Conservation (phyloP, 2,888 invertebrate species). For the Diachrysia chrysitis region DNA sequence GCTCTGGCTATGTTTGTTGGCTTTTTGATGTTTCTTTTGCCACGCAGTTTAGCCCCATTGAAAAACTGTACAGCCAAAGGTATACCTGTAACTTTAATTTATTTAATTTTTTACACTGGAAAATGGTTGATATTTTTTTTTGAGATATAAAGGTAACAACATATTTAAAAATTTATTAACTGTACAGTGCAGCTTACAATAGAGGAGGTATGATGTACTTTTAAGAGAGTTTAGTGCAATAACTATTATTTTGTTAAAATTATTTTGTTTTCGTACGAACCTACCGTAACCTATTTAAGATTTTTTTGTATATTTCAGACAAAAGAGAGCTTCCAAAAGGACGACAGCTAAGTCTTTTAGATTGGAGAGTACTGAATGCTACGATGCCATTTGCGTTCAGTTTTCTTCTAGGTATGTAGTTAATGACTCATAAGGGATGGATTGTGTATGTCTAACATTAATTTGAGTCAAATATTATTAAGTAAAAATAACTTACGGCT, state of each 20-base stretch:
- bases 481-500: too few relatives aligned
- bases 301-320: slow-evolving; percentile 59
- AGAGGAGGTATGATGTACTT: too few relatives aligned
- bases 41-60: slow-evolving; percentile 65
- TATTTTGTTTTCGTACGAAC: background rate
- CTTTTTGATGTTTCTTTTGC: slow-evolving; percentile 73
- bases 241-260: background rate
- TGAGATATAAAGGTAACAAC: too few relatives aligned
- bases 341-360: slow-evolving; percentile 65
- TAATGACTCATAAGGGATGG: too few relatives aligned
- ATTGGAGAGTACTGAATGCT: slow-evolving; percentile 67
- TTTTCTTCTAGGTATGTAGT: slow-evolving; percentile 74
- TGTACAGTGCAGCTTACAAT: too few relatives aligned
- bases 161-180: too few relatives aligned
- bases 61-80: slow-evolving; percentile 71
- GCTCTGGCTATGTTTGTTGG: slow-evolving; percentile 67
- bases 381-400: slow-evolving; percentile 76
- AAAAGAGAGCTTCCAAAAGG: slow-evolving; percentile 71
- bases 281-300: background rate
- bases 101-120: too few relatives aligned
- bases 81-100: too few relatives aligned
- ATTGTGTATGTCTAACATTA: too few relatives aligned
- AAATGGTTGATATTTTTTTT: too few relatives aligned
- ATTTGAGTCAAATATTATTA: too few relatives aligned
- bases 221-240: too few relatives aligned